Evolutionary conservation across 2,888 invertebrate genomes (phyloP), one percentile per base, ranked within the genome.

Genomic region (Sarcophaga variegata): DNA sequence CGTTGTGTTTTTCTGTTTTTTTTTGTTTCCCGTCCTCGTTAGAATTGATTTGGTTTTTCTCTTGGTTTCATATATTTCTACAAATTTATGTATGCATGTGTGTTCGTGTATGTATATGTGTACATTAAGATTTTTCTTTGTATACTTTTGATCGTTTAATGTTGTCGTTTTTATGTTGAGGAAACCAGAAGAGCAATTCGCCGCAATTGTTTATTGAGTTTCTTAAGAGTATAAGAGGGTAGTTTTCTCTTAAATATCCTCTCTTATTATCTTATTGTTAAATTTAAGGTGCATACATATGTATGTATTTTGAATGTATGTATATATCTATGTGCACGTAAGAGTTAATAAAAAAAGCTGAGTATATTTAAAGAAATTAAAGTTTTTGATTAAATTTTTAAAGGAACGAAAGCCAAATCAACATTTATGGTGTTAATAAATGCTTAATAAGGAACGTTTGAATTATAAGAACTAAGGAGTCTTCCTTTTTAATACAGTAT

Each of bases 101-200:
- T 62, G 45, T 47, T 10, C n/a, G 37, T 54, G 17, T 54, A 3
- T 4, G 37, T 37, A 1, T 37, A 37, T 37, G 37, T 37, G 37
- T 10, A 37, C 10, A 37, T 37, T 37, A 37, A 37, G 10, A 37
- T 37, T 37, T 77, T n/a, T 37, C 6, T 49, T 60, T 74, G 8
- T 25, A 22, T 14, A 14, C 14, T 67, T 85, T 62, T 54, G 76
- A 81, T 85, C 80, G 84, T 63, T 76, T 27, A 64, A 5, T 17
- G 14, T 25, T 17, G 20, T 75, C 45, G 79, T 63, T 72, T 76
- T 49, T 70, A 45, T 63, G 54, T 54, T 14, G 14, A 14, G 49
- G 4, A 49, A 49, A 4, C 5, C 1, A 59, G 45, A 54, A 49
- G 76, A 54, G 14, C 5, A 74, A 79, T 75, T 83, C 83, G 79